These are phyloP conservation scores for Sinocyclocheilus anophthalmus DNA, from an alignment of 2,113 vertebrate genomes.

Conservation along the genomic window DNA sequence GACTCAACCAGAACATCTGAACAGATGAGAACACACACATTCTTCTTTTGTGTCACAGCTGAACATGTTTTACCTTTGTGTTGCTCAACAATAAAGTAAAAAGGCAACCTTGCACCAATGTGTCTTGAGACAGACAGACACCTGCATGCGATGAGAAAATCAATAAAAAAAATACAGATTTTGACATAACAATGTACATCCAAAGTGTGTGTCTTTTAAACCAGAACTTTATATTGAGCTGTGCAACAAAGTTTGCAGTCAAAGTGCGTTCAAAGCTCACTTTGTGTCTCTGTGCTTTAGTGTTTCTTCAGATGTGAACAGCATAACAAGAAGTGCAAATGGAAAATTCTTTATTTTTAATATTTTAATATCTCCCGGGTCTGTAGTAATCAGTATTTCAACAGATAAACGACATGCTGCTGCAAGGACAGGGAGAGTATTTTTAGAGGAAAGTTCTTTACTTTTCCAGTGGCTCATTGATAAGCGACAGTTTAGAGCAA, in stretches of 20 bases:
- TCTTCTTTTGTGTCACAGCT: no score
- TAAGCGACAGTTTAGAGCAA: not conserved
- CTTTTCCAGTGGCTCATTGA: not conserved
- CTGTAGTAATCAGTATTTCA: not conserved
- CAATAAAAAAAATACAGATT: no score
- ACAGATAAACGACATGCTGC: not conserved
- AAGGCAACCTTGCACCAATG: no score
- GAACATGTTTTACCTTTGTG: no score
- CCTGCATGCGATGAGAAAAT: no score
- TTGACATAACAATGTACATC: no score
- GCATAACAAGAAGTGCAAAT: not conserved
- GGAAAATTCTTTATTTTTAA: not conserved
- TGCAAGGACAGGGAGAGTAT: not conserved
- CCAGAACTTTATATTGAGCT: not conserved
- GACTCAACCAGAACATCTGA: not conserved
- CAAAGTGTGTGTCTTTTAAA: not conserved
- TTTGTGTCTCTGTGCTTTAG: not conserved
- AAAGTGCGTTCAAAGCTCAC: not conserved
- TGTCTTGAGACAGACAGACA: no score
- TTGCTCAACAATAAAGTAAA: no score
- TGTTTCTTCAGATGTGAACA: not conserved
- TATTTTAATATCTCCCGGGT: not conserved
- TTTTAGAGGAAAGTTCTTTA: not conserved
- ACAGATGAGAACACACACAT: not conserved
- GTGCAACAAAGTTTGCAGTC: not conserved